phyloP scores from a whole-genome alignment of 2,797 vertebrate genomes.

The Anguilla obscura region DNA sequence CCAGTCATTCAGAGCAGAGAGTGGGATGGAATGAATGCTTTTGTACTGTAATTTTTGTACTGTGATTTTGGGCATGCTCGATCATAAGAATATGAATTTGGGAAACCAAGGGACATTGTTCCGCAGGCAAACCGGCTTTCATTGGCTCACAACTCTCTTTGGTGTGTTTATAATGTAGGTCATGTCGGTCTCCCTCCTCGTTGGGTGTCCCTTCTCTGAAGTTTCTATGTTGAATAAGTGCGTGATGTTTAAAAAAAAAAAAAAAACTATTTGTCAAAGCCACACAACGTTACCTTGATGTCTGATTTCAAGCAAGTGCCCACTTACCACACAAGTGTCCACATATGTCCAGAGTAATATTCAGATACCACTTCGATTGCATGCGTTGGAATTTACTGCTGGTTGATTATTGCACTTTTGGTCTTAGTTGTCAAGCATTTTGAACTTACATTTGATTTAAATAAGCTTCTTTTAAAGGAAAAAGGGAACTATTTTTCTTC shows the following conservation, averaged over 20 bases:
- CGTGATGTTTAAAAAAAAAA: not conserved
- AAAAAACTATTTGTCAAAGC: slow-evolving; percentile 18
- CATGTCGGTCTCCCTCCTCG: slow-evolving; percentile 16
- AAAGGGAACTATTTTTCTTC: slow-evolving; percentile 29
- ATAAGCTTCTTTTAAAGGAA: slow-evolving; percentile 28
- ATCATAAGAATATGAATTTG: slow-evolving; percentile 35
- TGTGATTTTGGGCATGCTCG: slow-evolving; percentile 20
- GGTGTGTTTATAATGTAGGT: slow-evolving; percentile 27
- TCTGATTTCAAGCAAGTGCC: slow-evolving; percentile 17
- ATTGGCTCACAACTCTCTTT: slow-evolving; percentile 26
- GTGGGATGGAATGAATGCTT: slow-evolving; percentile 28
- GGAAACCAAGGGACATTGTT: slow-evolving; percentile 23
- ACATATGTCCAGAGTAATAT: slow-evolving; percentile 7
- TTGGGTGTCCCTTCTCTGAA: not conserved
- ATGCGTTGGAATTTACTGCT: slow-evolving; percentile 51
- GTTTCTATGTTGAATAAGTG: slow-evolving; percentile 24
- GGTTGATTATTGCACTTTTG: slow-evolving; percentile 48
- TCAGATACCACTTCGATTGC: slow-evolving; percentile 41
- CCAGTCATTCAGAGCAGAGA: slow-evolving; percentile 32
- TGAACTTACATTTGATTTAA: slow-evolving; percentile 42
- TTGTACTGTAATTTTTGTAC: slow-evolving; percentile 42
- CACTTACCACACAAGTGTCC: slow-evolving; percentile 27
- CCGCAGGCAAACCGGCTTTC: slow-evolving; percentile 24
- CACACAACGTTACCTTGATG: slow-evolving; percentile 2
- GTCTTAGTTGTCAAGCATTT: slow-evolving; percentile 43